Evolutionary conservation across 2,888 invertebrate species (phyloP), one percentile per base, ranked within the genome.

Genomic region (Blomia tropicalis): DNA sequence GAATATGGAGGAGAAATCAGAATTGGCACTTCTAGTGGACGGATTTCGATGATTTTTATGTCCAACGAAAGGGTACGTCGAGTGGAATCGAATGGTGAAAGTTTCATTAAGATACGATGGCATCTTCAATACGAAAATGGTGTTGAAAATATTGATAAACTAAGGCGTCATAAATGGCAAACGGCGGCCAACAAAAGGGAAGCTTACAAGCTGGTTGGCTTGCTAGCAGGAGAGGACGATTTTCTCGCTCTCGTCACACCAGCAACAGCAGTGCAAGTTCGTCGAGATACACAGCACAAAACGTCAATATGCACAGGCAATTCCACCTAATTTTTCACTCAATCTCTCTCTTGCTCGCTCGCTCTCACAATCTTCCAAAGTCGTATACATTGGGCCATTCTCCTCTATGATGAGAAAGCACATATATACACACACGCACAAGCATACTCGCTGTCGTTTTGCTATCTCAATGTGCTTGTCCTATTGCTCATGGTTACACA

Each of bases 291-390:
- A n/a, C n/a, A n/a, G 41, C 41, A 41, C 41, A 41, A 41, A 41
- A 41, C 41, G n/a, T 41, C 14, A n/a, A n/a, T n/a, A 41, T 17
- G 14, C 41, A n/a, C 14, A 7, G 51, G 51, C 51, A 47, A 47
- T 47, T 47, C 51, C 51, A 47, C 51, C 51, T 47, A 47, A 47
- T 47, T 47, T 47, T 47, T 47, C 51, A 47, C n/a, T n/a, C n/a
- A n/a, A n/a, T n/a, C n/a, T 47, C 51, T 27, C 27, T 27, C 51
- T 11, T n/a, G n/a, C 11, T 25, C 7, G 51, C 14, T 25, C 51
- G n/a, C 51, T 47, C 51, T 47, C 51, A 7, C n/a, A n/a, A n/a
- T n/a, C n/a, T n/a, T n/a, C n/a, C n/a, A n/a, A n/a, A n/a, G n/a
- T n/a, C n/a, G n/a, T 41, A 14, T n/a, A 41, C 41, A 41, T n/a